Evolutionary conservation across 2,797 vertebrate genomes (phyloP).

Genomic region (Austrolebias charrua): DNA sequence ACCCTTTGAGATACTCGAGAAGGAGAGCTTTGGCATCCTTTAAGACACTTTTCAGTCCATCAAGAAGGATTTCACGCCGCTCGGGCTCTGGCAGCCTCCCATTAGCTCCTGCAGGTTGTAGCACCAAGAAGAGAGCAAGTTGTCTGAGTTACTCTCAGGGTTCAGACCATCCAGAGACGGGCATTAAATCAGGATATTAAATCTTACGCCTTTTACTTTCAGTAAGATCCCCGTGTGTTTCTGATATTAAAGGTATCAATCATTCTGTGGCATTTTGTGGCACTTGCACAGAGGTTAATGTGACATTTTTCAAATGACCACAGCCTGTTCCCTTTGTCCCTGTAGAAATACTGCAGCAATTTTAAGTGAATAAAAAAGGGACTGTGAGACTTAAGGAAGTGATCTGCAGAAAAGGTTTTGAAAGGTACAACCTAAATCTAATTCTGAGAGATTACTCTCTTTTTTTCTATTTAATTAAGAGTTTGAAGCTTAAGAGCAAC

Average conservation of each 20-base stretch:
- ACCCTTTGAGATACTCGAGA: slow-evolving; percentile 63
- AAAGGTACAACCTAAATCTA: background rate
- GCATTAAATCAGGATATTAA: slow-evolving; percentile 52
- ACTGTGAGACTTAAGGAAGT: slow-evolving; percentile 7
- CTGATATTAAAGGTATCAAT: slow-evolving; percentile 60
- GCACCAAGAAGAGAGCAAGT: slow-evolving; percentile 34
- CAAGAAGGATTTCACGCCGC: slow-evolving; percentile 72
- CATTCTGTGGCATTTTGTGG: slow-evolving; percentile 28
- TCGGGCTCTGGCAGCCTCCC: slow-evolving; percentile 53
- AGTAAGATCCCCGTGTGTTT: slow-evolving; percentile 32
- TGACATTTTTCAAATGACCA: slow-evolving; percentile 31
- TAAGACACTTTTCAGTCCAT: slow-evolving; percentile 72
- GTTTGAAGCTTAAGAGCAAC: background rate
- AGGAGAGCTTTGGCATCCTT: slow-evolving; percentile 51
- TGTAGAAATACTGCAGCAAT: slow-evolving; percentile 12
- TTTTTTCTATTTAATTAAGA: slow-evolving; percentile 1
- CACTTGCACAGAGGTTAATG: slow-evolving; percentile 48
- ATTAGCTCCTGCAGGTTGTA: slow-evolving; percentile 51
- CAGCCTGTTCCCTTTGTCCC: background rate
- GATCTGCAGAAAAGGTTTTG: slow-evolving; percentile 1
- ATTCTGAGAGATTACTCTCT: background rate
- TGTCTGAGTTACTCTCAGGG: slow-evolving; percentile 37
- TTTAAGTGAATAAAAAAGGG: slow-evolving; percentile 20
- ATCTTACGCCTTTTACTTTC: slow-evolving; percentile 39
- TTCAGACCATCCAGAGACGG: slow-evolving; percentile 37